Base-by-base conservation (phyloP, 2,888 invertebrate genomes). In the Oxycera nigricornis region DNA sequence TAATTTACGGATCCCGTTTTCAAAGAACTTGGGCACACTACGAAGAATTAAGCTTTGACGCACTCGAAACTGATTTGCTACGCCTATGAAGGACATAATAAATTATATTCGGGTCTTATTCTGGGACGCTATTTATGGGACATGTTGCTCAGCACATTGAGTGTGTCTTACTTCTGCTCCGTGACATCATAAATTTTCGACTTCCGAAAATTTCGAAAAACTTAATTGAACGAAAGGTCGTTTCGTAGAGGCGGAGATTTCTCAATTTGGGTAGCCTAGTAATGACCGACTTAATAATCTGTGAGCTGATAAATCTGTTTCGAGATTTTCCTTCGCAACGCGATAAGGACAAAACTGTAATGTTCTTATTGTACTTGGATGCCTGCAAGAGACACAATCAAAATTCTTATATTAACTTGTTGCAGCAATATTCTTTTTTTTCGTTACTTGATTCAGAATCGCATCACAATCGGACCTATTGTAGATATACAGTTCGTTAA, bases 141-240 rank as follows among this genome's bases (percentile, higher is more conserved):
- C 39, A 24, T 11, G 41, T 17, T 39, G 22, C 39, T 30, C 9
- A n/a, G 14, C 20, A 62, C 17, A 46, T 35, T 30, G 17, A 50
- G 14, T n/a, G 35, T 20, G 9, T 41, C 46, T 61, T 62, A 75
- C 73, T 72, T 75, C 46, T 73, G 24, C 24, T 73, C 46, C 75
- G 73, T 46, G 57, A 70, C 35, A 55, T 17, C 55, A 72, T 73
- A 72, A 75, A 73, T 59, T 70, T 26, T 30, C 59, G 70, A 75
- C 75, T 75, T 62, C 75, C 73, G 24, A 75, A 73, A 50, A 75
- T 75, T 73, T 75, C 73, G 46, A 75, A 75, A 75, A 75, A 75
- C 31, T 75, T 75, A 61, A 75, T 73, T 57, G 75, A 75, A n/a
- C 75, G 75, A 72, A 75, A 72, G 0, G 24, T 39, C 7, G 75